phyloP scores from a whole-genome alignment of 1,140 invertebrate species.

The Stegodyphus dumicola region DNA sequence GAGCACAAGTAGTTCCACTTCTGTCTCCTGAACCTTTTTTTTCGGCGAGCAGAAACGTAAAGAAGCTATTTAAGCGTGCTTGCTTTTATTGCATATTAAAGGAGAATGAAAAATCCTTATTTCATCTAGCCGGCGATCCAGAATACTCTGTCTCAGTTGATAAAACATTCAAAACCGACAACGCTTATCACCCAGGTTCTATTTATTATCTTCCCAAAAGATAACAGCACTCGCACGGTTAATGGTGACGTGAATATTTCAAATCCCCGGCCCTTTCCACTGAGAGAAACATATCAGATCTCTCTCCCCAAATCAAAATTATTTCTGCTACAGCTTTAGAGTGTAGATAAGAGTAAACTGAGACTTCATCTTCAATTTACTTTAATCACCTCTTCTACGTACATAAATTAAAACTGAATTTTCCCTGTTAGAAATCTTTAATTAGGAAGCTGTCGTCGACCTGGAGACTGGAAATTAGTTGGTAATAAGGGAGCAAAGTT shows the following conservation, averaged over 20 bases:
- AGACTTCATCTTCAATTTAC: conserved; percentile 37
- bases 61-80: background rate
- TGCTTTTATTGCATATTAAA: conserved; percentile 59
- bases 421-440: conserved; percentile 13
- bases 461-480: conserved; percentile 14
- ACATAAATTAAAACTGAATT: conserved; percentile 48
- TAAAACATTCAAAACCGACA: conserved; percentile 50
- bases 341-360: conserved; percentile 26
- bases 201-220: conserved; percentile 12
- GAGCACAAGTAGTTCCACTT: too few species aligned
- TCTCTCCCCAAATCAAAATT: conserved; percentile 6
- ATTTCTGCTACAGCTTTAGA: conserved; percentile 1
- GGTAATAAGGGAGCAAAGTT: conserved; percentile 26
- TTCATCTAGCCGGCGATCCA: conserved; percentile 23
- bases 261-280: conserved; percentile 5
- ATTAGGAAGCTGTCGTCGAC: conserved; percentile 35
- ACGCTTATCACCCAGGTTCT: conserved; percentile 38
- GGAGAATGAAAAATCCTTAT: conserved; percentile 41
- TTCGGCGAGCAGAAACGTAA: too few species aligned
- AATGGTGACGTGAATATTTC: conserved; percentile 57
- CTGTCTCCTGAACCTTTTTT: too few species aligned
- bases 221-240: conserved; percentile 19
- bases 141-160: conserved; percentile 19
- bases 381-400: conserved; percentile 24
- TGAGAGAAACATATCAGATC: background rate